These are phyloP conservation scores for Drosophila cracens DNA, from an alignment of 2,888 invertebrate species.

Conservation along the genomic window DNA sequence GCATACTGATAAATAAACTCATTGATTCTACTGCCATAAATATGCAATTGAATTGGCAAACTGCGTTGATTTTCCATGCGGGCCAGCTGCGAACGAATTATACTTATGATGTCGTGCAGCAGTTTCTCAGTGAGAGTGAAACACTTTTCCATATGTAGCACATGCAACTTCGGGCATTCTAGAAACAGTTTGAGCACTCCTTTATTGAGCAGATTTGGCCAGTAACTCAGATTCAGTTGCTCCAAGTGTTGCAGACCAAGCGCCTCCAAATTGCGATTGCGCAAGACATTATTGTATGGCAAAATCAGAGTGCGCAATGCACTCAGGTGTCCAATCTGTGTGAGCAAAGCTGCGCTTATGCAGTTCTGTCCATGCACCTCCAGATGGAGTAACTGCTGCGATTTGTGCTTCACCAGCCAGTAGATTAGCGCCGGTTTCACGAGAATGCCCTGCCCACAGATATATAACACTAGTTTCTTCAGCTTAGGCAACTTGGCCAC, in stretches of 20 bases:
- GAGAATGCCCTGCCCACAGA: slow-evolving; percentile 8
- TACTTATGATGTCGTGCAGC: slow-evolving; percentile 30
- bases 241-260: slow-evolving; percentile 21
- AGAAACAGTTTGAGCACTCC: slow-evolving; percentile 26
- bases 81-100: slow-evolving; percentile 22
- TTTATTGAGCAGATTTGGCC: slow-evolving; percentile 13
- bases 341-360: slow-evolving; percentile 5
- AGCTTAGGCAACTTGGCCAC: slow-evolving; percentile 40
- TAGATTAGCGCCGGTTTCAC: slow-evolving; percentile 17
- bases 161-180: slow-evolving; percentile 40
- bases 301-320: slow-evolving; percentile 24
- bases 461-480: slow-evolving; percentile 32
- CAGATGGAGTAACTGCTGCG: slow-evolving; percentile 30
- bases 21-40: slow-evolving; percentile 34
- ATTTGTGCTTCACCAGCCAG: slow-evolving; percentile 42
- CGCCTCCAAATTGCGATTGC: slow-evolving; percentile 22
- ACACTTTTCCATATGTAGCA: slow-evolving; percentile 41
- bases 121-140: slow-evolving; percentile 28
- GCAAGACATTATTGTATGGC: slow-evolving; percentile 27
- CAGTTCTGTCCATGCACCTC: slow-evolving; percentile 34
- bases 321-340: slow-evolving; percentile 13
- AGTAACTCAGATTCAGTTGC: slow-evolving; percentile 30
- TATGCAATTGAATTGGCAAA: slow-evolving; percentile 33
- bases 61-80: slow-evolving; percentile 22
- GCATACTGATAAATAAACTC: slow-evolving; percentile 13